A percentile compares a stretch with the other conserved stretches of the same genome.
phyloP scores from a whole-genome alignment of 1,140 invertebrate species.

The Melitaea cinxia region DNA sequence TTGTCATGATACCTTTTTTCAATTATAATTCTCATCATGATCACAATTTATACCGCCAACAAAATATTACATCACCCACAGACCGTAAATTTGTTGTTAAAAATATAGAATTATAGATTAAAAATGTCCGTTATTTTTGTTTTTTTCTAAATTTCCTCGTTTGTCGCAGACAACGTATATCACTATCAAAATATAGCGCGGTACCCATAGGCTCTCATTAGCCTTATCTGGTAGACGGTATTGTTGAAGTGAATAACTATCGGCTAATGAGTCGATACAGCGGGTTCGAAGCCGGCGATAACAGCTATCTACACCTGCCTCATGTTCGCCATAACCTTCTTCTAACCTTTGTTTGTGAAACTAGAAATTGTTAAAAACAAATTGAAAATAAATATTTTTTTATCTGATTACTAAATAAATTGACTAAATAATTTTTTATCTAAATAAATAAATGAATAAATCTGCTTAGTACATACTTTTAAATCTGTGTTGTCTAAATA shows the following conservation, averaged over 20 bases:
- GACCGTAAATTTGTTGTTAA: too few species aligned
- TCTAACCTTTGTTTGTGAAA: conserved; percentile 17
- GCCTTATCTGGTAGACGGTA: conserved; percentile 28
- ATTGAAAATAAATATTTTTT: neutral
- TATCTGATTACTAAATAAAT: too few species aligned
- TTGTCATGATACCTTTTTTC: too few species aligned
- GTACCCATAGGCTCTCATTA: conserved; percentile 26
- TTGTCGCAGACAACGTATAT: neutral
- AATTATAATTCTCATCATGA: too few species aligned
- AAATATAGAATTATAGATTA: too few species aligned
- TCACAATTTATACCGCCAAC: too few species aligned
- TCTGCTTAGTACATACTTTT: too few species aligned
- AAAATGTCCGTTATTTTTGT: neutral
- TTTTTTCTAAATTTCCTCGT: neutral
- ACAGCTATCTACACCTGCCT: conserved; percentile 23
- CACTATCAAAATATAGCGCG: conserved; percentile 6
- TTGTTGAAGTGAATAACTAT: conserved; percentile 35
- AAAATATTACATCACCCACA: too few species aligned
- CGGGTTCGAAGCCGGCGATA: conserved; percentile 25
- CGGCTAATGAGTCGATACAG: conserved; percentile 34
- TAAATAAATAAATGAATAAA: too few species aligned
- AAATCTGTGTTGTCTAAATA: too few species aligned
- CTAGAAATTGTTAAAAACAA: conserved; percentile 4
- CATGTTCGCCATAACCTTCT: conserved; percentile 21
- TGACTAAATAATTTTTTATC: too few species aligned